Conservation (phyloP, 2,797 vertebrate genomes). For the Melopsittacus undulatus region DNA sequence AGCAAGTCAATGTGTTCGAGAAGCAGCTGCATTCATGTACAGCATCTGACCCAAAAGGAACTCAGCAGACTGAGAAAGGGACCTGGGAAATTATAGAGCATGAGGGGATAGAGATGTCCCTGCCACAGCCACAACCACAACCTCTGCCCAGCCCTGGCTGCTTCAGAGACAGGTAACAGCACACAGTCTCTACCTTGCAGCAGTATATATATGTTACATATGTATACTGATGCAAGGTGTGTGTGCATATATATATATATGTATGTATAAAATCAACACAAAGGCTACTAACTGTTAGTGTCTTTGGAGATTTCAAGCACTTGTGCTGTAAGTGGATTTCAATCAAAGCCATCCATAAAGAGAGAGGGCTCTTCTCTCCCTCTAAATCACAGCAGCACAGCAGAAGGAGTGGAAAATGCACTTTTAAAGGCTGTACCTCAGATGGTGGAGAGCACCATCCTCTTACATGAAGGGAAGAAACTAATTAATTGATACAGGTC, state of each 20-base stretch:
- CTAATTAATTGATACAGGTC: conserved; percentile 56
- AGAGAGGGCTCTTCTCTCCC: background rate
- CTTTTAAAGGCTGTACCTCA: background rate
- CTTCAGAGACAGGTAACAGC: background rate
- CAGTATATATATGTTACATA: too few species aligned
- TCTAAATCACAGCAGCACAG: background rate
- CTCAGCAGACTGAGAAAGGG: too few species aligned
- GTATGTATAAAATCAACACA: background rate
- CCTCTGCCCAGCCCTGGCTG: background rate
- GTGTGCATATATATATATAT: background rate
- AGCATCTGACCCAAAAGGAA: background rate
- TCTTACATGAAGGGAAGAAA: background rate
- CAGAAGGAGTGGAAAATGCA: background rate
- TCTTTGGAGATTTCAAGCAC: background rate
- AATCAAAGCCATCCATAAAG: conserved; percentile 1
- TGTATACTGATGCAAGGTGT: too few species aligned
- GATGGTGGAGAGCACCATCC: background rate
- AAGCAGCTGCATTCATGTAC: background rate
- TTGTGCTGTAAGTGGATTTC: background rate
- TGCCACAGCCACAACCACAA: background rate
- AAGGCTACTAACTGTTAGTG: background rate
- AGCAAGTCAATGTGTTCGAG: background rate
- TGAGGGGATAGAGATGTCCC: too few species aligned
- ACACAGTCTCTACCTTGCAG: background rate
- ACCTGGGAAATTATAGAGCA: background rate